Base-by-base conservation (phyloP, 1,140 invertebrate species). In the Bursaphelenchus mucronatus region DNA sequence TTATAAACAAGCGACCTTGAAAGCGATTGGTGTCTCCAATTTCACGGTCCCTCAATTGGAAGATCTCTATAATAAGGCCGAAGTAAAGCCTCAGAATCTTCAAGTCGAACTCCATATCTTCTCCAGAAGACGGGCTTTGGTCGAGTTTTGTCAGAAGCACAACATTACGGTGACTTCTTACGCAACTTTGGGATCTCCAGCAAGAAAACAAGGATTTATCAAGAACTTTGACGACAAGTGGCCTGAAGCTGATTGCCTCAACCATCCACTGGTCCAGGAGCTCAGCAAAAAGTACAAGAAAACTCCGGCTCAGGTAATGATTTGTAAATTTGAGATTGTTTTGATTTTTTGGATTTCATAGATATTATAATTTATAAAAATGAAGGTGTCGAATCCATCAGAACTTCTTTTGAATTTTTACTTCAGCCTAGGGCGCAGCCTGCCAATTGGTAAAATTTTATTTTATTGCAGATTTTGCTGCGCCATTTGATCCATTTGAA, bases 1-100 rank as follows among this genome's bases (percentile, higher is more conserved):
- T 41, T 81, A 83, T 19, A 62, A 79, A 8, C 15, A 49, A 10
- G 83, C 82, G 13, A 68, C 81, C n/a, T 64, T 78, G 8, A 80
- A 74, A 61, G 65, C 75, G 8, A 83, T 85, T 61, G 83, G 83
- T 13, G 64, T 85, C n/a, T 82, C 81, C 41, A 84, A 84, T 71
- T 83, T 82, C 58, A 79, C 67, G 15, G 51, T 21, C 0, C 44
- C 70, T 5, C 75, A 79, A 61, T 56, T 77, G 30, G 58, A 77
- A 64, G 69, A 69, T 11, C 13, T 73, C 3, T 69, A 72, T 39
- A 57, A 72, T 11, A 63, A 69, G 41, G 67, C 67, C 6, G 69
- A 56, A 17, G 58, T 63, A 8, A 75, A 75, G 13, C 64, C 74
- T 15, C 75, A 76, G 50, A 76, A 76, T 54, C 43, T 68, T 41